Percentiles rank a stretch among this genome's conserved stretches.
Conservation (phyloP, 2,797 vertebrate species). For the Salmo trutta region DNA sequence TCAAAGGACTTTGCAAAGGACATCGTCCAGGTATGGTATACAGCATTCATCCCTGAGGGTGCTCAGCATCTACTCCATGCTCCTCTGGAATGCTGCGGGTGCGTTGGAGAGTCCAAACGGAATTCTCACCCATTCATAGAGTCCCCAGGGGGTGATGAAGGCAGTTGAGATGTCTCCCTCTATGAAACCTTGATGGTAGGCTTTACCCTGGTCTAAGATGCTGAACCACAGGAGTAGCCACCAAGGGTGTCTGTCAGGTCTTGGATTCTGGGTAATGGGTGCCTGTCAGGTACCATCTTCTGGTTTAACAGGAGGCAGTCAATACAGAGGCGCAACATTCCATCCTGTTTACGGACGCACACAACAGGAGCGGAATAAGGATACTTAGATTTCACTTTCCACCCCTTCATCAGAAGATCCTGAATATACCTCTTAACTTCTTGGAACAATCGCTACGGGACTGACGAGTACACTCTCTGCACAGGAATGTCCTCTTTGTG, state of each 20-base stretch:
- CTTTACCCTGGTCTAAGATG: too few species aligned
- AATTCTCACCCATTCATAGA: neutral
- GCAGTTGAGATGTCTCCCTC: constrained; percentile 18
- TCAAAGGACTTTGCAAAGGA: too few species aligned
- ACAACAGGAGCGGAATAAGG: constrained; percentile 10
- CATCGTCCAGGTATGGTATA: too few species aligned
- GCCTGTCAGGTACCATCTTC: too few species aligned
- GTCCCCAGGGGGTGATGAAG: neutral
- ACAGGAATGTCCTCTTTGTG: constrained; percentile 14
- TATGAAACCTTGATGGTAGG: constrained; percentile 13
- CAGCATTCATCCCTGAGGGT: too few species aligned
- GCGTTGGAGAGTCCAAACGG: too few species aligned
- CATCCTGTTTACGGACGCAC: constrained; percentile 12
- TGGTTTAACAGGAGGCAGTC: neutral
- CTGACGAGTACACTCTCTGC: constrained; percentile 4
- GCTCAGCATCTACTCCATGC: too few species aligned
- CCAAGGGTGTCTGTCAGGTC: too few species aligned
- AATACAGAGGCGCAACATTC: neutral
- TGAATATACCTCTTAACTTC: constrained; percentile 31
- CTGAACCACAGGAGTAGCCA: too few species aligned
- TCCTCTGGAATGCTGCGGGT: too few species aligned
- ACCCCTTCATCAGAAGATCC: constrained; percentile 19
- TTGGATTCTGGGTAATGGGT: too few species aligned
- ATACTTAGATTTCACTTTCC: constrained; percentile 6
- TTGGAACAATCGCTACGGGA: constrained; percentile 20